phyloP scores from a whole-genome alignment of 2,797 vertebrate species.

The Oryzias dopingdopingensis region DNA sequence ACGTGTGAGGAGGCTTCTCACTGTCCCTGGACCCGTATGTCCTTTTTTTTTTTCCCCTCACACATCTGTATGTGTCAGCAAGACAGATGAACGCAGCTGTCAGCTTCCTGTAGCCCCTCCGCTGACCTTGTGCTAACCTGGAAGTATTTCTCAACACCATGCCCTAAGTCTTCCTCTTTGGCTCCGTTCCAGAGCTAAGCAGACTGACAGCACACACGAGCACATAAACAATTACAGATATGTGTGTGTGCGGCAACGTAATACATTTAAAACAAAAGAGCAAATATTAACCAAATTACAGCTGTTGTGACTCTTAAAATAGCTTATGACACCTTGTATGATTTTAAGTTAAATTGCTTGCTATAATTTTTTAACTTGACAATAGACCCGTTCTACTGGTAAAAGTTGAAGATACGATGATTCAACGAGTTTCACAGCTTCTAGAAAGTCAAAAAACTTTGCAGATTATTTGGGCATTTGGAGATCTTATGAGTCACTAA shows the following conservation, averaged over 20 bases:
- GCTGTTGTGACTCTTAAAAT: too few relatives aligned
- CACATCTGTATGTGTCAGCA: slow-evolving; percentile 28
- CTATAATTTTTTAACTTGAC: too few relatives aligned
- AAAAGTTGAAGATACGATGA: too few relatives aligned
- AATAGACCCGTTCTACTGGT: too few relatives aligned
- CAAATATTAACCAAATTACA: too few relatives aligned
- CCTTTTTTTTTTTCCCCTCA: slow-evolving; percentile 7
- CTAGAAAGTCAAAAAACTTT: too few relatives aligned
- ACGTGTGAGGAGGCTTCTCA: slow-evolving; percentile 57
- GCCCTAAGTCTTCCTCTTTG: slow-evolving; percentile 58
- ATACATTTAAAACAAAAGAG: too few relatives aligned
- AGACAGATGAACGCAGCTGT: slow-evolving; percentile 60
- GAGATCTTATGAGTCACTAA: too few relatives aligned
- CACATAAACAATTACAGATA: slow-evolving; percentile 15
- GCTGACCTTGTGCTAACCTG: slow-evolving; percentile 55
- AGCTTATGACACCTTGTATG: too few relatives aligned
- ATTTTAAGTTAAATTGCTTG: too few relatives aligned
- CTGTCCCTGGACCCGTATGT: slow-evolving; percentile 44
- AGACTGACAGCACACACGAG: slow-evolving; percentile 13
- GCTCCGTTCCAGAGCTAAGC: slow-evolving; percentile 41
- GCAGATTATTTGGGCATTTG: too few relatives aligned
- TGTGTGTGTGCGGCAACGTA: slow-evolving; percentile 6
- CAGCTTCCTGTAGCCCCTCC: slow-evolving; percentile 51
- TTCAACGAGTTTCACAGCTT: too few relatives aligned
- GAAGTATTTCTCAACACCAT: slow-evolving; percentile 67